Conservation (phyloP, 2,888 invertebrate species). For the Leptura quadrifasciata region DNA sequence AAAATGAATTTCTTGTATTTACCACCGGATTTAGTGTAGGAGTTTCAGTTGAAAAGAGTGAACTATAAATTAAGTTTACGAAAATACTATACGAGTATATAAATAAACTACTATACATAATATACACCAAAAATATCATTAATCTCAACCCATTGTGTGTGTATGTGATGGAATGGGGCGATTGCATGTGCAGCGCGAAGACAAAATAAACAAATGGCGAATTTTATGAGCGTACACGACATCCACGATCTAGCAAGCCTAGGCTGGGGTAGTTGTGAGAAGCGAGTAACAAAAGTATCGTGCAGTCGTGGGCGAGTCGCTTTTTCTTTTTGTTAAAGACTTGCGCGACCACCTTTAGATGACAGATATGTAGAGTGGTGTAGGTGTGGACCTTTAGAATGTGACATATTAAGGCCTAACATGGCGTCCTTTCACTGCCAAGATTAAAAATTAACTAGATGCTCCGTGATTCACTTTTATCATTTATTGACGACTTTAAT, state of each 20-base stretch:
- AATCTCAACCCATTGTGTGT: neutral
- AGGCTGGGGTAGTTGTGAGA: constrained; percentile 38
- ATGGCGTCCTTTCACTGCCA: constrained; percentile 25
- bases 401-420: constrained; percentile 24
- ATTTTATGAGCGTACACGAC: constrained; percentile 36
- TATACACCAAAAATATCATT: constrained; percentile 7
- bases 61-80: neutral
- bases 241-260: constrained; percentile 37
- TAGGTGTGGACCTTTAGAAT: constrained; percentile 32
- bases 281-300: constrained; percentile 35
- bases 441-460: neutral
- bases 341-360: constrained; percentile 40
- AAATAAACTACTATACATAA: neutral
- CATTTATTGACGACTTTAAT: constrained; percentile 22
- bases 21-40: neutral
- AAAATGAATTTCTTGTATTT: neutral
- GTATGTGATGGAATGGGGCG: constrained; percentile 2
- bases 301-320: constrained; percentile 40
- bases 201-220: constrained; percentile 46
- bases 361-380: constrained; percentile 39
- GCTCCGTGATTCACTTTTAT: constrained; percentile 19
- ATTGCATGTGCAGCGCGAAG: constrained; percentile 19
- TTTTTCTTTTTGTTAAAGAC: constrained; percentile 41
- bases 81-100: neutral
- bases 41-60: neutral